Evolutionary conservation across 2,113 vertebrate genomes (phyloP).

Genomic region (Paramormyrops kingsleyae): DNA sequence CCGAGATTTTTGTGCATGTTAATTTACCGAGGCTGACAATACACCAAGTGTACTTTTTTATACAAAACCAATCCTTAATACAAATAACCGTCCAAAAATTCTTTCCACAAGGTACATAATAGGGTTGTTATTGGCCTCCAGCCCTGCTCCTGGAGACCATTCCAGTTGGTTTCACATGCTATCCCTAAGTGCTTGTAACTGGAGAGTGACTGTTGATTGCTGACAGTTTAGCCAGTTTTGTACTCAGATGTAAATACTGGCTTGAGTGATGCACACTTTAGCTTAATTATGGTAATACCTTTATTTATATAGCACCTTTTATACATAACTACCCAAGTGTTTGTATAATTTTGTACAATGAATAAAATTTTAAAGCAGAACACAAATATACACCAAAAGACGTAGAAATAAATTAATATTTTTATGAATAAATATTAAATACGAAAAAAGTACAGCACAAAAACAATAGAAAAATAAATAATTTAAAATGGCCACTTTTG

Average conservation of each 20-base stretch:
- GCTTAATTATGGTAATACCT: not conserved
- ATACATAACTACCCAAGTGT: not conserved
- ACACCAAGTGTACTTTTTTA: not conserved
- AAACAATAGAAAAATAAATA: not conserved
- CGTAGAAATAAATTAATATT: not conserved
- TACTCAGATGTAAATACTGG: not conserved
- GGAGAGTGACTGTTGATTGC: not conserved
- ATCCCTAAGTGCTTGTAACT: not conserved
- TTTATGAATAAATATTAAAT: conserved; percentile 4
- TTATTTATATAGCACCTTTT: conserved; percentile 10
- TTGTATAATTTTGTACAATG: not conserved
- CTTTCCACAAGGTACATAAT: not conserved
- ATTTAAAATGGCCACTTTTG: not conserved
- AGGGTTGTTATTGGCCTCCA: not conserved
- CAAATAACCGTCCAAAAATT: not conserved
- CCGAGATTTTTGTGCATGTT: not conserved
- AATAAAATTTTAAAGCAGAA: not conserved
- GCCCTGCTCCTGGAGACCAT: not conserved
- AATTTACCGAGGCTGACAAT: not conserved
- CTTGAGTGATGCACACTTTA: not conserved
- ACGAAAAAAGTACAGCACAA: not conserved
- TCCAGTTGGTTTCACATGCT: not conserved
- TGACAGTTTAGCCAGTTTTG: not conserved
- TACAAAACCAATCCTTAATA: not conserved
- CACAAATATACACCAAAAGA: not conserved